Base-by-base conservation (phyloP, 2,113 vertebrate species). In the Caranx ignobilis region DNA sequence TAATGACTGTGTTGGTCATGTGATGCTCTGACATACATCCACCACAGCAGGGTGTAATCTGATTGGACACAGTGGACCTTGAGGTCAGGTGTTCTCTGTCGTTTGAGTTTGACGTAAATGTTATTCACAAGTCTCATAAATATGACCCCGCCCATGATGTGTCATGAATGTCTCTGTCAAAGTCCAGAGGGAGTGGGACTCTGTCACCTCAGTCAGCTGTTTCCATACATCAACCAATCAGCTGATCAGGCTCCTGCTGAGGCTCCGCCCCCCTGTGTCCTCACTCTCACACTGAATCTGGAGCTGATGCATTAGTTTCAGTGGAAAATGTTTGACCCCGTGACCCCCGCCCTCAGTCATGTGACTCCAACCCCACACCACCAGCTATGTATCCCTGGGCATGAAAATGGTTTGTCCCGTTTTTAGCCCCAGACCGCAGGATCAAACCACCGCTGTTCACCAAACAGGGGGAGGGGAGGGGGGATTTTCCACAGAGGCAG, bases 401-500 rank as follows among this genome's bases (percentile, higher is more conserved):
- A 26, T 26, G 26, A 70, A 87, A 81, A 80, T 75, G 75, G 77
- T 84, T 73, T 80, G 81, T 91, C 83, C 87, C 39, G 31, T 62
- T 87, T 88, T 89, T 82, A 81, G 74, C 82, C 67, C 43, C 26
- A 35, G 68, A 82, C 84, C 87, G 26, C 86, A 85, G 82, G 79
- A 83, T 76, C 35, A 54, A 79, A 68, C 86, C 86, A 77, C 78
- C 18, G 35, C 71, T 74, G 69, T 71, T 65, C 26, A 69, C 15
- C 3, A 11, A 32, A 74, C 15, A 9, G 78, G 75, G 83, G 86
- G 89, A 75, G 75, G 78, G 75, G 83, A 84, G 89, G 78, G 75
- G 86, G 89, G 89, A 64, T 75, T 87, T 91, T 89, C 83, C 79
- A 81, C 45, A 26, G 67, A 85, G 71, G 64, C 78, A 43, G 65